A percentile compares a stretch with the other conserved stretches of the same genome.
Evolutionary conservation across 2,113 vertebrate species (phyloP).

Genomic region (Erythrolamprus reginae): DNA sequence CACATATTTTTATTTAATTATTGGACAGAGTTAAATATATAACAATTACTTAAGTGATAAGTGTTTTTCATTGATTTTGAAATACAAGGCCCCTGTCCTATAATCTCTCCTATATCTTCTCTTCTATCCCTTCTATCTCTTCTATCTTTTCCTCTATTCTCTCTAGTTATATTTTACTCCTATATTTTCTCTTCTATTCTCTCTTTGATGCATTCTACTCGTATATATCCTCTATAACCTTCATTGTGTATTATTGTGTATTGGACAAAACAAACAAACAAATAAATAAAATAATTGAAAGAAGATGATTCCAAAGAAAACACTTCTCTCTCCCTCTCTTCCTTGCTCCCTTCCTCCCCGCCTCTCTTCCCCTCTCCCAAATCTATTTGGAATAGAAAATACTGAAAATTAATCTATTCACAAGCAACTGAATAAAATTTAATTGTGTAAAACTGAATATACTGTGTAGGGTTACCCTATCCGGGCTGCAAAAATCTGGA

Average conservation of each 20-base stretch:
- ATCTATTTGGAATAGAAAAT: neutral
- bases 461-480: neutral
- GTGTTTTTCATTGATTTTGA: neutral
- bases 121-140: too few relatives aligned
- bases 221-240: too few relatives aligned
- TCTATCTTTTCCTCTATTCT: too few relatives aligned
- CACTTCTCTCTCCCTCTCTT: fast-evolving
- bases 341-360: neutral
- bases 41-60: neutral
- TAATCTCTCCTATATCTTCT: too few relatives aligned
- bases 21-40: neutral
- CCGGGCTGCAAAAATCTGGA: neutral
- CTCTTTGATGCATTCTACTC: too few relatives aligned
- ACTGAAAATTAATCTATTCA: neutral
- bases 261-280: too few relatives aligned
- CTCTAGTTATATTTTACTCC: too few relatives aligned
- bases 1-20: neutral
- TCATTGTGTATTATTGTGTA: too few relatives aligned
- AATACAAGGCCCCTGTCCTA: too few relatives aligned
- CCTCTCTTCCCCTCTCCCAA: neutral
- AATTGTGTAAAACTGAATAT: neutral
- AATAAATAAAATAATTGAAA: too few relatives aligned
- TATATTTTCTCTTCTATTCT: too few relatives aligned
- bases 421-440: neutral
- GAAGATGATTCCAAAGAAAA: neutral